Percentiles rank a stretch among this genome's conserved stretches.
These are phyloP conservation scores for Thaumetopoea pityocampa DNA, from an alignment of 1,140 invertebrate species.

Conservation along the genomic window DNA sequence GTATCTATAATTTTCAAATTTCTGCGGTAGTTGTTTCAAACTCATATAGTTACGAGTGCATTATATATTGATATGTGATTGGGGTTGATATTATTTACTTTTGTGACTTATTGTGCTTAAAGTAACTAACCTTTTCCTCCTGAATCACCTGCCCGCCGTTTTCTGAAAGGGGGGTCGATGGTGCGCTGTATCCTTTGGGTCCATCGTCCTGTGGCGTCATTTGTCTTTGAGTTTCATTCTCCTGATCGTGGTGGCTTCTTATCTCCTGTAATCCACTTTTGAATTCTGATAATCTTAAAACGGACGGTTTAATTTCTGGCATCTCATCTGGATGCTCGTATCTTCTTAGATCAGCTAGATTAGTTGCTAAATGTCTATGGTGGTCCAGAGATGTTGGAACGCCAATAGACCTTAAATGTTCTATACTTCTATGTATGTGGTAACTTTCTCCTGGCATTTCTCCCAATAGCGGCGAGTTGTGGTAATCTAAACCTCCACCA, in stretches of 20 bases:
- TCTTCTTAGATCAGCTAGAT: constrained; percentile 71
- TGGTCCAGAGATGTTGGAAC: constrained; percentile 75
- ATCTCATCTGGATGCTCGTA: constrained; percentile 74
- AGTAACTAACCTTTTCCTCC: constrained; percentile 77
- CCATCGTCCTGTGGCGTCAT: constrained; percentile 68
- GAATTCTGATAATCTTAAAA: constrained; percentile 70
- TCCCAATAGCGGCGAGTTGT: constrained; percentile 78
- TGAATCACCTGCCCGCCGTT: constrained; percentile 77
- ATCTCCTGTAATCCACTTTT: constrained; percentile 70
- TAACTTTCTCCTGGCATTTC: constrained; percentile 79
- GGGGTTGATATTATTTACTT: too few relatives aligned
- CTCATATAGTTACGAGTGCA: too few relatives aligned
- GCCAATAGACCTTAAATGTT: constrained; percentile 79
- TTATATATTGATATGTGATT: too few relatives aligned
- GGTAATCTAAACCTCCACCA: constrained; percentile 77
- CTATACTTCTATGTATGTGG: constrained; percentile 82
- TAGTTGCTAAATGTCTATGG: constrained; percentile 68
- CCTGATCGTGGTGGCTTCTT: constrained; percentile 56
- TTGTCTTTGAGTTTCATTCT: constrained; percentile 65
- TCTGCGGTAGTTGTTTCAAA: too few relatives aligned
- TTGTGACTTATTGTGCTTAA: too few relatives aligned
- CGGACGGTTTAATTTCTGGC: constrained; percentile 75
- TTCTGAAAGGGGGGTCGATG: constrained; percentile 79
- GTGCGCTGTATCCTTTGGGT: constrained; percentile 76
- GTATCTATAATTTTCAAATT: too few relatives aligned